Base-by-base conservation (phyloP, 2,888 invertebrate genomes). In the Leptopilina drosophilae region DNA sequence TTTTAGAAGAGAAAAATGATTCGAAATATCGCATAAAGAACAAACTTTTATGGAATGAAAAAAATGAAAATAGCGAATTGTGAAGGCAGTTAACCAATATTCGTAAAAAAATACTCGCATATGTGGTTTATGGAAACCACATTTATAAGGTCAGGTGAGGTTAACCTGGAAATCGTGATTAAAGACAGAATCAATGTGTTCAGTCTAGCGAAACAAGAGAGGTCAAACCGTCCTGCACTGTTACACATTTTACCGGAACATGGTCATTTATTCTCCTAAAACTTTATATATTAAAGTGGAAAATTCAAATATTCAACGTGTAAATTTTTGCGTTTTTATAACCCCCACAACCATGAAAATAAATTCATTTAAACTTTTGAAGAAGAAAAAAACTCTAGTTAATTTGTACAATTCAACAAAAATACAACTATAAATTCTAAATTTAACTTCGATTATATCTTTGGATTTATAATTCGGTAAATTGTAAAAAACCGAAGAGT, bases 221-320 rank as follows among this genome's bases (percentile, higher is more conserved):
- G 77, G 78, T 76, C 79, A 79, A 81, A 83, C 81, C 79, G 81
- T 82, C 65, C 77, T 79, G 81, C 83, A 79, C 81, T 66, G 79
- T 78, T 80, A 64, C 78, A 83, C 81, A 81, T 79, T 78, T 77
- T 66, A 40, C 67, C 80, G 79, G 83, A 80, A 83, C 80, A 82
- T 81, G 78, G 79, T 42, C 78, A 83, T 79, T 81, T 79, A 81
- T 79, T 49, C 78, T 66, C 67, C 77, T 78, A 66, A 79, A 79
- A 42, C 46, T 42, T 15, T 46, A 7, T 33, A 33, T 46, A 66
- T 66, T n/a, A 66, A 33, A 40, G 42, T 14, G 8, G 42, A 66
- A 66, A 66, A 66, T 33, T 66, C 40, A 46, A 46, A 66, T 46
- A 66, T 66, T 46, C 46, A 7, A 15, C 42, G 33, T 33, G 33